These are phyloP conservation scores for Drosophila villosipedis DNA, from an alignment of 2,888 invertebrate species.

Conservation along the genomic window DNA sequence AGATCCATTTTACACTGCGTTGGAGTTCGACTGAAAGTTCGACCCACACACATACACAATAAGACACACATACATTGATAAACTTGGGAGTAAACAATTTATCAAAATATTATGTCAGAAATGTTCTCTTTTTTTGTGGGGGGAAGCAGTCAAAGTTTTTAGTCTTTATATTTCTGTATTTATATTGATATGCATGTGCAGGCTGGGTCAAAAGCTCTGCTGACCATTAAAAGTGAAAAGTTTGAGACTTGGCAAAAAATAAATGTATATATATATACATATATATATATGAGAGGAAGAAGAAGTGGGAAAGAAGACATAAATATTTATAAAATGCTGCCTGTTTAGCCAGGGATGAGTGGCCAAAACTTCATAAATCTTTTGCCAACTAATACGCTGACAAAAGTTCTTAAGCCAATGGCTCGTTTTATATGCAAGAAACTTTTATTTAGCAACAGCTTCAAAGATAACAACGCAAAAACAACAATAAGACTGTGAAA, in stretches of 20 bases:
- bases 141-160: slow-evolving; percentile 51
- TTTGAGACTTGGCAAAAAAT: slow-evolving; percentile 52
- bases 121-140: slow-evolving; percentile 16
- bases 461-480: slow-evolving; percentile 65
- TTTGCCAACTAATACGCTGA: slow-evolving; percentile 70
- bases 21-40: slow-evolving; percentile 8
- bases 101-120: slow-evolving; percentile 78
- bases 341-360: slow-evolving; percentile 42
- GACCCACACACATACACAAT: neutral
- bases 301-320: neutral
- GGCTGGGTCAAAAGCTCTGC: slow-evolving; percentile 53
- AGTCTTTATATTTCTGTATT: slow-evolving; percentile 43
- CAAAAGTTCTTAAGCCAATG: slow-evolving; percentile 72
- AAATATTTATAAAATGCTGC: slow-evolving; percentile 52
- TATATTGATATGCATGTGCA: slow-evolving; percentile 47
- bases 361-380: slow-evolving; percentile 76
- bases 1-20: slow-evolving; percentile 3
- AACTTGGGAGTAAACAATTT: slow-evolving; percentile 65
- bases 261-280: neutral
- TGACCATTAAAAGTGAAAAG: slow-evolving; percentile 79
- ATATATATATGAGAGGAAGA: neutral
- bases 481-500: slow-evolving; percentile 29
- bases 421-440: slow-evolving; percentile 68
- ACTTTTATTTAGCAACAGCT: slow-evolving; percentile 63
- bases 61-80: neutral